These are phyloP conservation scores for Haemorhous mexicanus DNA, from an alignment of 2,113 vertebrate species.

Conservation along the genomic window DNA sequence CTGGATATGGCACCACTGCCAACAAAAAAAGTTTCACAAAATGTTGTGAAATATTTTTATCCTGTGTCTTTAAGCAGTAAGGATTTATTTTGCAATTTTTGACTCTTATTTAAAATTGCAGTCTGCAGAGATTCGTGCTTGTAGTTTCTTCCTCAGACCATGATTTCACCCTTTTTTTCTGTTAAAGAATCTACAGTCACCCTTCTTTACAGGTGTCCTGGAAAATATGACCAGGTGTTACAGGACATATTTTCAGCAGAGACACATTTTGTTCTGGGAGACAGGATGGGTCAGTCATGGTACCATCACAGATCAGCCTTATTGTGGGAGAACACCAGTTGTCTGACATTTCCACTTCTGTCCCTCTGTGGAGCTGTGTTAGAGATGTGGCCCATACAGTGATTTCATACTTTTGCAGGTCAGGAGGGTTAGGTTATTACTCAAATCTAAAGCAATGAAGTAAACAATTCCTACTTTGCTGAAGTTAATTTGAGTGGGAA, in stretches of 20 bases:
- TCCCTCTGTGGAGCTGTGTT: background rate
- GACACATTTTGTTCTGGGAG: background rate
- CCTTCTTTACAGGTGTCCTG: background rate
- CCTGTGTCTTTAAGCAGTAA: background rate
- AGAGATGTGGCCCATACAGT: background rate
- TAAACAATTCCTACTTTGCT: background rate
- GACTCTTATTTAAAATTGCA: background rate
- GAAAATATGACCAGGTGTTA: too few relatives aligned
- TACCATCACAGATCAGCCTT: background rate
- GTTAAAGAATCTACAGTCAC: background rate
- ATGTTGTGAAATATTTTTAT: background rate
- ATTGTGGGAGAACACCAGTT: background rate
- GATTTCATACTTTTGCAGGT: background rate
- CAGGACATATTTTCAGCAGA: background rate
- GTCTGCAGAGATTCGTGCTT: background rate
- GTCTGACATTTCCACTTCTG: background rate
- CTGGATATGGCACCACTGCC: background rate
- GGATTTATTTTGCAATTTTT: background rate
- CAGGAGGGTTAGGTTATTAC: background rate
- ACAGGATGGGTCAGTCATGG: background rate
- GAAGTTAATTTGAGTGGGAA: background rate
- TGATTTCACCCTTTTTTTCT: background rate
- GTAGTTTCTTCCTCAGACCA: background rate
- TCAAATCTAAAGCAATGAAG: background rate
- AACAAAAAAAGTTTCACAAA: background rate